phyloP scores from a whole-genome alignment of 53 echinoderm and acorn worm genomes.

The Echinometra lucunter region DNA sequence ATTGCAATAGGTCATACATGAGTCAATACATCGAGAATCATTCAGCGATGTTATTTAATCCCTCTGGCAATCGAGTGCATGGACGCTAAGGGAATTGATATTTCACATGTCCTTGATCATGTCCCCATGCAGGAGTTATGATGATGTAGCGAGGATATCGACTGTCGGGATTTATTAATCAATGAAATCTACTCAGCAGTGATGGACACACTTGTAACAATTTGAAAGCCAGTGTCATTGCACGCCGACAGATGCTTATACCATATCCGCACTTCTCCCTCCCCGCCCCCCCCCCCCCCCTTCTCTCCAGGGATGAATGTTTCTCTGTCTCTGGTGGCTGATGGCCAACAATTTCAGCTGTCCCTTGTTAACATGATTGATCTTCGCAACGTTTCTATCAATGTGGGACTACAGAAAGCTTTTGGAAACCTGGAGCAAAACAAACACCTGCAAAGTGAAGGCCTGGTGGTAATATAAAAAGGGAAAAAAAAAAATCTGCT shows the following conservation, averaged over 20 bases:
- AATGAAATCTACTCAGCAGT: neutral
- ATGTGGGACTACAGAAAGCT: neutral
- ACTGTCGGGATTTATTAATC: neutral
- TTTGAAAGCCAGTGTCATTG: neutral
- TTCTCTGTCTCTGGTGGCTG: neutral
- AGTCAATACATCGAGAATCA: slow-evolving; percentile 26
- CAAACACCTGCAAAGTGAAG: slow-evolving; percentile 6
- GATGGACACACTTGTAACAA: neutral
- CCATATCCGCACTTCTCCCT: neutral
- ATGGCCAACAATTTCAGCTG: slow-evolving; percentile 9
- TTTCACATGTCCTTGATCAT: slow-evolving; percentile 42
- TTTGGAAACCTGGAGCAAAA: neutral
- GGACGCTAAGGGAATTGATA: neutral
- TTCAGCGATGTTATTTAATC: slow-evolving; percentile 1
- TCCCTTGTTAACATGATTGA: neutral
- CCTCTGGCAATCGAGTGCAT: neutral
- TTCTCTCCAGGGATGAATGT: neutral
- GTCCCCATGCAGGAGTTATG: neutral
- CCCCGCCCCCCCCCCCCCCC: neutral
- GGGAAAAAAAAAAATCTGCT: neutral
- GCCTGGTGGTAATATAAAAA: neutral
- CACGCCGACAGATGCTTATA: neutral
- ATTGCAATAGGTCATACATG: neutral
- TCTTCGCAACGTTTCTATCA: slow-evolving; percentile 1
- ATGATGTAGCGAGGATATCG: neutral